Conservation (phyloP, 2,888 invertebrate genomes). For the Pediacus dermestoides region DNA sequence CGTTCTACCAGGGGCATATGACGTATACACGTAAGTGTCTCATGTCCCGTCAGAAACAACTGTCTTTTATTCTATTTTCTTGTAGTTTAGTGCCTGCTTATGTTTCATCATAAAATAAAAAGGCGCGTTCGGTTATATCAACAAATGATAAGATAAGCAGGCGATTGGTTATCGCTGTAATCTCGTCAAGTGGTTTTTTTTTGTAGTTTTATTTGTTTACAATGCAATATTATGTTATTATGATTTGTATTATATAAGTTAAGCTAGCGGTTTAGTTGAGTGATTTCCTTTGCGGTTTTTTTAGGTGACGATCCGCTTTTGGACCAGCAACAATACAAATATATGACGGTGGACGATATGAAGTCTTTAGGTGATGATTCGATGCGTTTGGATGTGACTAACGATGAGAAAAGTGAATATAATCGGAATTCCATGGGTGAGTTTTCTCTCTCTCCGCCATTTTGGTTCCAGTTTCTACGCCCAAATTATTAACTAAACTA, state of each 20-base stretch:
- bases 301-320: constrained; percentile 67
- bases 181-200: too few species aligned
- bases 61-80: constrained; percentile 3
- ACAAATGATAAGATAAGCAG: too few species aligned
- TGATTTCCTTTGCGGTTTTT: too few species aligned
- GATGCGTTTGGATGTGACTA: constrained; percentile 50
- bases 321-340: constrained; percentile 70
- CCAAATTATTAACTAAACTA: background rate
- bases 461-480: constrained; percentile 6
- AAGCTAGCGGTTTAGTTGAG: too few species aligned
- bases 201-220: too few species aligned
- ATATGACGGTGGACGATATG: constrained; percentile 79
- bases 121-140: too few species aligned
- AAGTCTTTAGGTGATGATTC: constrained; percentile 74
- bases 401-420: constrained; percentile 49
- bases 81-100: background rate
- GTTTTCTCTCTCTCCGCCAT: constrained; percentile 7
- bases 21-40: constrained; percentile 74
- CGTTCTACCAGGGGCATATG: constrained; percentile 80
- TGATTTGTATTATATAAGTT: too few species aligned
- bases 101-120: too few species aligned
- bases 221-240: too few species aligned
- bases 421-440: constrained; percentile 49
- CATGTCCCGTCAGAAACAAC: background rate
- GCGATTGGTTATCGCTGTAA: too few species aligned